Base-by-base conservation (phyloP, 2,797 vertebrate species). In the Amazona ochrocephala region DNA sequence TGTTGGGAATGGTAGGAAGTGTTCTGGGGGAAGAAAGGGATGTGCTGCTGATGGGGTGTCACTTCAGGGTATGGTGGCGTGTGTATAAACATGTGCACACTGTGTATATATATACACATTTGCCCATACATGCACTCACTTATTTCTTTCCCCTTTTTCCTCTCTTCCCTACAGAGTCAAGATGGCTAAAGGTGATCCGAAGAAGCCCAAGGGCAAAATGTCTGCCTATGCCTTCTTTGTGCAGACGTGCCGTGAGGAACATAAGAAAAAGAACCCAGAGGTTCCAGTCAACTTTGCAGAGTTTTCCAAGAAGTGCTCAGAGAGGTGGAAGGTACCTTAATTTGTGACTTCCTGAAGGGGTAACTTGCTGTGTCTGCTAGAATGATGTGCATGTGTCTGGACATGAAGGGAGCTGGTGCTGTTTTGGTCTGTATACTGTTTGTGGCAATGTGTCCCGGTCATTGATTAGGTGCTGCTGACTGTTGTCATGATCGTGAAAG, bases 161-260 rank as follows among this genome's bases (percentile, higher is more conserved):
- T 10, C 10, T 56, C 48, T 77, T 45, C 10, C 22, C 26, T 72
- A 1, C 74, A 97, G 97, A 98, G 96, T 96, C 95, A 98, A 91
- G 81, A 98, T 98, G 98, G 98, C 98, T 96, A 98, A 98, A 98
- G 98, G 98, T 90, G 98, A 99, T 90, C 98, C 98, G 71, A 98
- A 98, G 97, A 99, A 99, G 97, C 98, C 98, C 77, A 99, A 98
- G 94, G 98, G 98, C 97, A 98, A 98, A 97, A 98, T 99, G 98
- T 99, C 98, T 75, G 98, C 98, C 42, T 99, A 98, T 89, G 97
- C 98, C 77, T 98, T 98, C 94, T 98, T 98, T 92, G 98, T 98
- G 94, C 98, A 98, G 97, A 98, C 98, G 0, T 98, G 98, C 97
- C 98, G 98, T 61, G 98, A 98, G 84, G 98, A 99, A 76, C 98